Evolutionary conservation across 2,888 invertebrate species (phyloP).

Genomic region (Nomada hirtipes): DNA sequence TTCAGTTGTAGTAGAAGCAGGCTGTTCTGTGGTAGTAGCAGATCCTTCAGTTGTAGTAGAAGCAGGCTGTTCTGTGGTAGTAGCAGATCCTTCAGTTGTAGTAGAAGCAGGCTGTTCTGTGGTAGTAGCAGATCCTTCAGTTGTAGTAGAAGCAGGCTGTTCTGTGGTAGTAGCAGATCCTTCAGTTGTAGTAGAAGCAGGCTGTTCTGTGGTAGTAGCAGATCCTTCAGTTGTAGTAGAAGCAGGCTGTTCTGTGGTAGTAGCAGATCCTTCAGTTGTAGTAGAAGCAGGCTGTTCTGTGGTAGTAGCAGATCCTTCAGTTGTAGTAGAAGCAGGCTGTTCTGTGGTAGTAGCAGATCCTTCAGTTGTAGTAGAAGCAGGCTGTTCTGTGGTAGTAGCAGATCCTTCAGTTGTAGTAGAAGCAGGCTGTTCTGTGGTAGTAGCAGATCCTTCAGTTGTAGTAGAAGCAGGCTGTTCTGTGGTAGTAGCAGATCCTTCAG

Average conservation of each 20-base stretch:
- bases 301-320: neutral
- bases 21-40: neutral
- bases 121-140: too few species aligned
- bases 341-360: neutral
- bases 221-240: rapidly evolving
- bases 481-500: rapidly evolving
- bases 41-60: too few species aligned
- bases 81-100: too few species aligned
- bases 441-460: too few species aligned
- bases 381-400: too few species aligned
- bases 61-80: too few species aligned
- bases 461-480: too few species aligned
- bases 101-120: too few species aligned
- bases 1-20: neutral
- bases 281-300: neutral
- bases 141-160: too few species aligned
- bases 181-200: neutral
- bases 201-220: too few species aligned
- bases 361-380: neutral
- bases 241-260: neutral
- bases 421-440: too few species aligned
- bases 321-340: neutral
- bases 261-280: neutral
- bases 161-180: neutral
- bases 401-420: too few species aligned